Conservation (phyloP, 1,140 invertebrate species). For the Dendrolimus kikuchii region DNA sequence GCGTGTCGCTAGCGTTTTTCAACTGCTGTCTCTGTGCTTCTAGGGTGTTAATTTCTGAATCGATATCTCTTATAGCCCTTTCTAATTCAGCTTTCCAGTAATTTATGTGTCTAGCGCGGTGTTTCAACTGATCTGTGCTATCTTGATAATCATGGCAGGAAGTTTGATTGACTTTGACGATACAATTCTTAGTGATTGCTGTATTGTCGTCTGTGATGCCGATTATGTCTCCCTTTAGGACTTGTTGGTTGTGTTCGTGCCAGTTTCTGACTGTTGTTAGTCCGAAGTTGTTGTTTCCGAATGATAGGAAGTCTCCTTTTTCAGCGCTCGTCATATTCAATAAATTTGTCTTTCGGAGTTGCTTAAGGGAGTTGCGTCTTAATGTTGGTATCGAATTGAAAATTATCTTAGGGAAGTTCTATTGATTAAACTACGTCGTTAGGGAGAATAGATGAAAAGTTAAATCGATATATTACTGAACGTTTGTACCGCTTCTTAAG, state of each 20-base stretch:
- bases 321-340: constrained; percentile 21
- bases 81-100: constrained; percentile 80
- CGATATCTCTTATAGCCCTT: constrained; percentile 74
- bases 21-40: constrained; percentile 75
- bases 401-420: too few species aligned
- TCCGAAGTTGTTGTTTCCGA: constrained; percentile 41
- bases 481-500: too few species aligned
- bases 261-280: constrained; percentile 47
- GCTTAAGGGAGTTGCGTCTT: not conserved
- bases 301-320: constrained; percentile 47
- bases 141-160: constrained; percentile 60
- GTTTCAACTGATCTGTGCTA: constrained; percentile 75
- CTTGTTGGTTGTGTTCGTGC: constrained; percentile 46
- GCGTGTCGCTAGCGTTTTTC: constrained; percentile 75
- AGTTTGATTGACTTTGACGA: constrained; percentile 58
- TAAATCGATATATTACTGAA: too few species aligned
- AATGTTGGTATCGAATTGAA: not conserved
- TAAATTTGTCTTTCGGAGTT: not conserved
- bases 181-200: constrained; percentile 56
- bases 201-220: constrained; percentile 46
- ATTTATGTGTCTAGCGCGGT: constrained; percentile 74
- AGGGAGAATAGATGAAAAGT: too few species aligned
- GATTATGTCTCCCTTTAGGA: constrained; percentile 61
- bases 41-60: constrained; percentile 76
- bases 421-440: too few species aligned